Base-by-base conservation (phyloP, 1,140 invertebrate species). In the Microplitis mediator region DNA sequence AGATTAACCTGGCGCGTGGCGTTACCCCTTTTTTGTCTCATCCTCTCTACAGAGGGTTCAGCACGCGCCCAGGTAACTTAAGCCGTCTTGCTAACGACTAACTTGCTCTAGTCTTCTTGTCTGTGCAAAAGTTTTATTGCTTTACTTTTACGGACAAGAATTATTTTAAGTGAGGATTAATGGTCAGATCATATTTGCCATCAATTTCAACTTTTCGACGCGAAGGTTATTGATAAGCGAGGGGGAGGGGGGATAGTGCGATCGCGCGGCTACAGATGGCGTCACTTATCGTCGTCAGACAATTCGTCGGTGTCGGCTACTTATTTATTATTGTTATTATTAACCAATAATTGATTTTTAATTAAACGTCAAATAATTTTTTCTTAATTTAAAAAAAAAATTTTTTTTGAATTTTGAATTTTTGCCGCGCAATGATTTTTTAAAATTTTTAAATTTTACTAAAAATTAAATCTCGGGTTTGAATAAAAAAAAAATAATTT, bases 1-100 rank as follows among this genome's bases (percentile, higher is more conserved):
- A 79, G 82, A 84, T 84, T 84, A 84, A 79, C 76, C 78, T 79
- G 81, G 81, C 84, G 81, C 84, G 84, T 86, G 84, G 81, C 83
- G 76, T 65, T 39, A 82, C 80, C 84, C 84, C 54, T 69, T 64
- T 66, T 76, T 70, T 72, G 51, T 70, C 39, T 76, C 63, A 69
- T 66, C 64, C 69, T 68, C 64, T 45, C 68, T 64, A 67, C 71
- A 34, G 39, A 71, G 50, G 64, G 65, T 65, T 69, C 66, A 75
- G 74, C 76, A 77, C 76, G 76, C 72, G 76, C 74, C 52, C 76
- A 77, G 76, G 76, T 77, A 77, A 77, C 68, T 45, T 45, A 32
- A 69, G 16, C 51, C 39, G 23, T 14, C 34, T 5, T 23, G 23
- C 23, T 23, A 23, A 23, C 23, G 23, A 23, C 23, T 23, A 23